Evolutionary conservation across 2,113 vertebrate genomes (phyloP).

Genomic region (Cricetomys ansorgei): DNA sequence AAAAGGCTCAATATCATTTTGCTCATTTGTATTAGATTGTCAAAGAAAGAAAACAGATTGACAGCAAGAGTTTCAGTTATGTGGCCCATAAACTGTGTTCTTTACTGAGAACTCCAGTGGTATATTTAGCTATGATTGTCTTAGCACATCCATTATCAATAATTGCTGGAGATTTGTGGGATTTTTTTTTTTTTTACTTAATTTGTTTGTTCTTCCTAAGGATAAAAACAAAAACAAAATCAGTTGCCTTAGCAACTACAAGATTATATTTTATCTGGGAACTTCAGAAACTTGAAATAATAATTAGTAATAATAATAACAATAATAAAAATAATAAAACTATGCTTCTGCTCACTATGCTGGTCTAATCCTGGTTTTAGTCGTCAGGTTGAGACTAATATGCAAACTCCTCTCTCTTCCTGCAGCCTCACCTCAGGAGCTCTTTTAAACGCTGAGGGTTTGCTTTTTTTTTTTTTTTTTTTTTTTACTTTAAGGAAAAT

Average conservation of each 20-base stretch:
- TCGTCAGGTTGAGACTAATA: conserved; percentile 61
- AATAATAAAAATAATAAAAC: conserved; percentile 45
- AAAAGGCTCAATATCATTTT: not conserved
- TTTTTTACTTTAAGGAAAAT: conserved; percentile 14
- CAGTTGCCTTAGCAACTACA: conserved; percentile 87
- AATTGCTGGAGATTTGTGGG: conserved; percentile 80
- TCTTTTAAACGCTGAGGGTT: not conserved
- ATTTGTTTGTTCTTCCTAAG: conserved; percentile 86
- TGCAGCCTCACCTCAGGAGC: not conserved
- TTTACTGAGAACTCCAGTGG: conserved; percentile 50
- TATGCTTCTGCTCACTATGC: conserved; percentile 49
- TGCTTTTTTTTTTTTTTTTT: not conserved
- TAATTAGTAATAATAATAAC: conserved; percentile 28
- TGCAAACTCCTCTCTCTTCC: conserved; percentile 39
- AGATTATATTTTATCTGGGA: conserved; percentile 86
- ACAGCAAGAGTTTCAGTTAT: not conserved
- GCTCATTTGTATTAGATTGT: not conserved
- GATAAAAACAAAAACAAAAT: conserved; percentile 69
- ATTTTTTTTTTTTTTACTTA: conserved; percentile 82
- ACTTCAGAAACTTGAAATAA: conserved; percentile 78
- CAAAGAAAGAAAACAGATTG: conserved; percentile 27
- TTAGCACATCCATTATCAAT: conserved; percentile 74
- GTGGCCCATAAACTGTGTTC: not conserved
- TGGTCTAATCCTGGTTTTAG: conserved; percentile 70
- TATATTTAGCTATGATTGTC: conserved; percentile 73